Evolutionary conservation across 2,888 invertebrate genomes (phyloP), one percentile per base, ranked within the genome.

Genomic region (Heliothis peltigera): DNA sequence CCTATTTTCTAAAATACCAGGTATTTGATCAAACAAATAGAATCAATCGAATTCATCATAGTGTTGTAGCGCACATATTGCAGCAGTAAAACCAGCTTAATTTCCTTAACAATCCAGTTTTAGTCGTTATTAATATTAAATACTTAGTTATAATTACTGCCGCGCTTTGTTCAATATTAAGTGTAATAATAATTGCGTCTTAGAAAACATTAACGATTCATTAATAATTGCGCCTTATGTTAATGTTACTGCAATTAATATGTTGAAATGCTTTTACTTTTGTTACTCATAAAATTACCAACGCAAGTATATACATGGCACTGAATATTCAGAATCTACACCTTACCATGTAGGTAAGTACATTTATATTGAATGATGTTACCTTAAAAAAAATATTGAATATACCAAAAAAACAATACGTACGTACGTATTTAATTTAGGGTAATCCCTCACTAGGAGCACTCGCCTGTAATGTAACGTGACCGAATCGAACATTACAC

Each of bases 41-140:
- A 35, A 35, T 35, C 4, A 35, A 7, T 32, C 5, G 32, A n/a
- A 19, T 28, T 8, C 8, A 52, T 10, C 15, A 15, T 19, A 19
- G 17, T 17, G 4, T 35, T 15, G 8, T 8, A 28, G 28, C 12
- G 15, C 15, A 15, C 6, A 22, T 46, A 32, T 47, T n/a, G 12
- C 32, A 19, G 18, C 22, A 64, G 42, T 15, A 8, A 39, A 53
- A 73, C 21, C 18, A 17, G 22, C 17, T 22, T 28, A 28, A 25
- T 21, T 64, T 52, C 43, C 43, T 19, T 32, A 47, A 47, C 47
- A 55, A 68, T 69, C 59, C 25, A 58, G 21, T 69, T 21, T 55
- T 42, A 60, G 15, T 39, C 52, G 28, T 17, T 19, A 72, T 60
- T 66, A 72, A 54, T 64, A 74, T 73, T 64, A 47, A 64, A 74